Evolutionary conservation across 1,140 invertebrate genomes (phyloP).

Genomic region (Zaprionus camerounensis): DNA sequence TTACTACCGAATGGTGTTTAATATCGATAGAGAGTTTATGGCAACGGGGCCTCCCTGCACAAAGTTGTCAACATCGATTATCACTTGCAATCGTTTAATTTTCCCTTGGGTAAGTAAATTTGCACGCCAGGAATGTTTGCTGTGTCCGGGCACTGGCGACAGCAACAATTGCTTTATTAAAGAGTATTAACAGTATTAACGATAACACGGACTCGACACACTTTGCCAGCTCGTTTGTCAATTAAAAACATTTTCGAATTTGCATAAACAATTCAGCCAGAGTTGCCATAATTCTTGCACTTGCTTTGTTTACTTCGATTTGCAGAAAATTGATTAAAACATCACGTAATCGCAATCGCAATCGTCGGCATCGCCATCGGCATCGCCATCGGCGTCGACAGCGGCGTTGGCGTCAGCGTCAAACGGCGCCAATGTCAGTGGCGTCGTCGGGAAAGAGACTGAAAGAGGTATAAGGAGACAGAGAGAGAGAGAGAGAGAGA

Average conservation of each 20-base stretch:
- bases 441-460: background rate
- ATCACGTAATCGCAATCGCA: constrained; percentile 73
- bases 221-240: constrained; percentile 62
- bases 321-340: constrained; percentile 76
- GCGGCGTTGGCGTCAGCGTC: constrained; percentile 16
- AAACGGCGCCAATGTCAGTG: constrained; percentile 52
- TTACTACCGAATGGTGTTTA: background rate
- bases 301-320: constrained; percentile 64
- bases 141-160: constrained; percentile 15
- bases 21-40: background rate
- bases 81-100: constrained; percentile 3
- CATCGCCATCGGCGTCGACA: background rate
- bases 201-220: constrained; percentile 42
- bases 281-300: constrained; percentile 63
- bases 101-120: constrained; percentile 21
- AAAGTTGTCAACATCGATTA: background rate
- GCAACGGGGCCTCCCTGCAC: background rate
- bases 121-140: constrained; percentile 3
- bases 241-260: constrained; percentile 66
- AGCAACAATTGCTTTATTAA: constrained; percentile 18
- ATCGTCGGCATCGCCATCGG: constrained; percentile 23
- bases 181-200: constrained; percentile 9
- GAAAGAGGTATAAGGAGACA: background rate
- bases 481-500: background rate
- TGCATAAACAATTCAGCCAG: constrained; percentile 64